Evolutionary conservation across 2,888 invertebrate species (phyloP).

Genomic region (Erebia epiphron): DNA sequence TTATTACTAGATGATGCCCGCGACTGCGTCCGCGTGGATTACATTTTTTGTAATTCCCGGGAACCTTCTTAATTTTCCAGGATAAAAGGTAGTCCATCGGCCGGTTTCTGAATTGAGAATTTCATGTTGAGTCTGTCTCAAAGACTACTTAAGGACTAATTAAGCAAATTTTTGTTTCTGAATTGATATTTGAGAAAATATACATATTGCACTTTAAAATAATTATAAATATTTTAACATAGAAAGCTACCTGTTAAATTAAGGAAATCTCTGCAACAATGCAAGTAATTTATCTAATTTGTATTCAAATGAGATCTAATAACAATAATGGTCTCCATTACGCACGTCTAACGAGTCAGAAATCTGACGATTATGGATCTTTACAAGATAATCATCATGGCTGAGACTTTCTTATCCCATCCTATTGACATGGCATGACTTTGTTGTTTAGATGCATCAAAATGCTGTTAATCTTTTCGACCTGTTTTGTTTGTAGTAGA

Average conservation of each 20-base stretch:
- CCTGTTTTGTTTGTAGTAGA: neutral
- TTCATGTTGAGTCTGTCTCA: too few relatives aligned
- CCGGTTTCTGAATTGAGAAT: too few relatives aligned
- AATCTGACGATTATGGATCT: constrained; percentile 4
- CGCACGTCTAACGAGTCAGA: constrained; percentile 12
- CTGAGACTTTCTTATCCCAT: constrained; percentile 4
- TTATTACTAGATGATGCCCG: too few relatives aligned
- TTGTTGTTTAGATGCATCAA: constrained; percentile 1
- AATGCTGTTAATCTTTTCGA: neutral
- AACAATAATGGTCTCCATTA: constrained; percentile 11
- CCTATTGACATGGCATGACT: constrained; percentile 2
- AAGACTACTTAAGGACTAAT: too few relatives aligned
- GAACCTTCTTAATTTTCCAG: too few relatives aligned
- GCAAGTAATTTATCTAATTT: neutral
- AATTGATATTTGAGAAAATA: too few relatives aligned
- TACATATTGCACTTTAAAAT: too few relatives aligned
- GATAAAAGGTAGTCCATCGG: too few relatives aligned
- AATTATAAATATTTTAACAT: neutral
- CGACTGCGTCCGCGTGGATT: too few relatives aligned
- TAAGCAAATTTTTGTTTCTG: too few relatives aligned
- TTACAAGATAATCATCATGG: constrained; percentile 13
- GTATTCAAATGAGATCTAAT: neutral
- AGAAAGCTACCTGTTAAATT: neutral
- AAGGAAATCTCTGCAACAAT: constrained; percentile 1
- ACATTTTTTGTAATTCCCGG: too few relatives aligned